A percentile compares a stretch with the other conserved stretches of the same genome.
Evolutionary conservation across 1,140 invertebrate species (phyloP).

Genomic region (Yoshiicerus persimilis): DNA sequence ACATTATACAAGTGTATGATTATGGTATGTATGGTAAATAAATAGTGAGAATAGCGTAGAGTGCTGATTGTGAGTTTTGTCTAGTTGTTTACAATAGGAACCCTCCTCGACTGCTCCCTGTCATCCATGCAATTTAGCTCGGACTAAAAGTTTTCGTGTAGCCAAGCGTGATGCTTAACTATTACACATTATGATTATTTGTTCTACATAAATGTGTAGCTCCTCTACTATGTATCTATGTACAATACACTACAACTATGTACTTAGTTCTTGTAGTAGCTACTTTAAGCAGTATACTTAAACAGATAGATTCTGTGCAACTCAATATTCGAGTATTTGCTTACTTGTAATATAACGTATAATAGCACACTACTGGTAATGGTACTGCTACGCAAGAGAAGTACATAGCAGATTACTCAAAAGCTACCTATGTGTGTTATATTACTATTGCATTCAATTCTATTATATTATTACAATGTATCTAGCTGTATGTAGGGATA

Average conservation of each 20-base stretch:
- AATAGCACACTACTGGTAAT: no score
- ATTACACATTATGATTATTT: conserved; percentile 23
- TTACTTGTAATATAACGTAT: no score
- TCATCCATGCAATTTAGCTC: conserved; percentile 16
- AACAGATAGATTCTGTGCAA: no score
- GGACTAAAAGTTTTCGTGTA: conserved; percentile 22
- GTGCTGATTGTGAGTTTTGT: conserved; percentile 22
- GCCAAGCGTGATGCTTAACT: conserved; percentile 15
- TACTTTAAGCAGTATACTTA: no score
- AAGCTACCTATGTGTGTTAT: no score
- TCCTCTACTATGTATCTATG: neutral
- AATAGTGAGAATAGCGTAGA: conserved; percentile 5
- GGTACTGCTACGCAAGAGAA: no score
- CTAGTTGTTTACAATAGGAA: conserved; percentile 17
- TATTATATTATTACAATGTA: no score
- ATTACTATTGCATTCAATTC: no score
- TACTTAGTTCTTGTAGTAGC: no score
- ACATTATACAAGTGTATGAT: conserved; percentile 7
- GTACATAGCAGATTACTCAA: no score
- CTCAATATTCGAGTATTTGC: no score
- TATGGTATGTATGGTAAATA: conserved; percentile 21
- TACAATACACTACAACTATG: neutral
- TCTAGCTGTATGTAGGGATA: neutral
- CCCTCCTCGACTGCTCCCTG: conserved; percentile 15
- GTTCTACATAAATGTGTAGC: neutral